Conservation (phyloP, 2,888 invertebrate species). For the Frankliniella intonsa region DNA sequence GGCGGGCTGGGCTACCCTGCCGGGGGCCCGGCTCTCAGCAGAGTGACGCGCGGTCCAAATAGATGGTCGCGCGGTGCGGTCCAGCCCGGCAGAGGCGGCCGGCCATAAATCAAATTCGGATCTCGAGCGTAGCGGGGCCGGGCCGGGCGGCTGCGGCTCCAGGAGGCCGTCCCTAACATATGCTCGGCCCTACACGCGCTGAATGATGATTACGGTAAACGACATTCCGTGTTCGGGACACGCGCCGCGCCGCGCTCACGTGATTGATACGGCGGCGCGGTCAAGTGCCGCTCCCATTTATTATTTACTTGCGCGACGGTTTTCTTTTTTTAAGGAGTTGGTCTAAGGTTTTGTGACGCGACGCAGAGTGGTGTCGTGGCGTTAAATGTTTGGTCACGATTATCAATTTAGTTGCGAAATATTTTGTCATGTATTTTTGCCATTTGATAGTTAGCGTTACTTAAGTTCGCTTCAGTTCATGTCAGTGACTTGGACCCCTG, state of each 20-base stretch:
- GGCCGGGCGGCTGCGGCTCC: not conserved
- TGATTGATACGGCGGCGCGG: not conserved
- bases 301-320: not conserved
- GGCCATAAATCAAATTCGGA: slow-evolving; percentile 20
- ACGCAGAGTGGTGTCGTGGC: too few species aligned
- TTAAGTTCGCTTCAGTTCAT: too few species aligned
- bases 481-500: too few species aligned
- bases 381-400: too few species aligned
- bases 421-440: too few species aligned
- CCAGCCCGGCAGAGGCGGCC: not conserved
- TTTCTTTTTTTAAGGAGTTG: too few species aligned
- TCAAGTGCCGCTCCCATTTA: not conserved
- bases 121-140: not conserved
- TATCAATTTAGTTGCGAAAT: too few species aligned
- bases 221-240: slow-evolving; percentile 7
- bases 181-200: not conserved
- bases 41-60: not conserved
- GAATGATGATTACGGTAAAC: slow-evolving; percentile 12
- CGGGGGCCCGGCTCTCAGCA: not conserved
- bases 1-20: not conserved
- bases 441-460: too few species aligned
- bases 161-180: not conserved
- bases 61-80: not conserved
- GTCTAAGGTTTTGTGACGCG: not conserved
- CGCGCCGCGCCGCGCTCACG: not conserved